These are phyloP conservation scores for Patiria pectinifera DNA, from an alignment of 53 echinoderm and acorn worm genomes.

Conservation along the genomic window DNA sequence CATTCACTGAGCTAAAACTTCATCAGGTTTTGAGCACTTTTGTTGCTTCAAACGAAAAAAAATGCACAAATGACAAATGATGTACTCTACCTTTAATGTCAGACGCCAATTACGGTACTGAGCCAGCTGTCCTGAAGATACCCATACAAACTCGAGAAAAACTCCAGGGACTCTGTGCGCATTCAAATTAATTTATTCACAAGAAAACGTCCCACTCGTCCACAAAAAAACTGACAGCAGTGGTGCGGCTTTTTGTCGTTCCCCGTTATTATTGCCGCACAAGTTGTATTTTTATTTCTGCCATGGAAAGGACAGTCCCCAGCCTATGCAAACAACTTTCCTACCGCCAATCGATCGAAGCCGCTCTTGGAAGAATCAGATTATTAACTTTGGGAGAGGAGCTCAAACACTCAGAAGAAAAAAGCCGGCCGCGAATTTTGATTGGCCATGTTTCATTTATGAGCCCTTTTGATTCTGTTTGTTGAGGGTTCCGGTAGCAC, in stretches of 20 bases:
- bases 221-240: not conserved
- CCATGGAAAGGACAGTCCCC: constrained; percentile 5
- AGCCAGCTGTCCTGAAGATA: not conserved
- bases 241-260: not conserved
- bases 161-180: not conserved
- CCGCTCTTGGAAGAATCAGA: not conserved
- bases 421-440: not conserved
- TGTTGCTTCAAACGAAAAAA: too few species aligned
- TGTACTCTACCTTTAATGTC: not conserved
- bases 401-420: constrained; percentile 5
- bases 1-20: too few species aligned
- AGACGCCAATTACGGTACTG: not conserved
- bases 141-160: not conserved
- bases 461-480: not conserved
- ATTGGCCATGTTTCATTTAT: constrained; percentile 12
- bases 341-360: not conserved
- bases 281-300: not conserved
- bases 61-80: too few species aligned
- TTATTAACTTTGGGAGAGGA: constrained; percentile 7
- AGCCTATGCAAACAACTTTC: constrained; percentile 1
- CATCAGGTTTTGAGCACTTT: too few species aligned
- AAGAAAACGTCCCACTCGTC: not conserved
- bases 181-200: not conserved
- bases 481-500: not conserved
- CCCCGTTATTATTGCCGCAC: not conserved